Evolutionary conservation across 2,888 invertebrate genomes (phyloP), one percentile per base, ranked within the genome.

Genomic region (Ptilodon capucinus): DNA sequence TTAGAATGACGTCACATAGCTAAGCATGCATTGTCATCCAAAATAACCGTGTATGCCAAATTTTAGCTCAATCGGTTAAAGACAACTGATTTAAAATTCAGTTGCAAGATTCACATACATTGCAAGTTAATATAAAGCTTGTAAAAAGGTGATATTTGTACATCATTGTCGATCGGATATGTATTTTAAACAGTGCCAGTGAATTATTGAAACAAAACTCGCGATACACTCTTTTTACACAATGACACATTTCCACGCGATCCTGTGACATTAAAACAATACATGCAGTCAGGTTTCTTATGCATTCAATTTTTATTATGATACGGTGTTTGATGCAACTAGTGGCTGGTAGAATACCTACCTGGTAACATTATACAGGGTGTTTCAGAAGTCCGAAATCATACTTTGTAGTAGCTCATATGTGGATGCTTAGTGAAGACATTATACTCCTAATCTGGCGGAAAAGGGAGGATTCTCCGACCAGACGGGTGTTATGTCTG

Each of bases 201-300:
- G 23, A 1, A 18, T 42, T 44, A 44, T 44, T 36, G 48, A 46
- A 56, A 58, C 56, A 57, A 34, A 18, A 42, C 8, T 4, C 14
- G 17, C 14, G 17, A 17, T 35, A 16, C 11, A 14, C 7, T 57
- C 56, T 13, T 18, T 44, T 57, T 57, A 46, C 56, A 57, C 48
- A 57, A 57, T 57, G 53, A 44, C 39, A 13, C 38, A 8, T 44
- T 46, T 19, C 36, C 42, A 35, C 41, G 30, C 13, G 46, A 57
- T 44, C 41, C 48, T 13, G 28, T 9, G 36, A 18, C 9, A 35
- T 35, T 5, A 23, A 45, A 42, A 48, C 42, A 44, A 40, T 57
- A 43, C 45, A 45, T 48, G 48, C 46, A 53, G 32, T 56, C 48
- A 30, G 35, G 21, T 41, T 45, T 39, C 35, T 13, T 43, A 35